Base-by-base conservation (phyloP, 2,797 vertebrate species). In the Margarornis squamiger region DNA sequence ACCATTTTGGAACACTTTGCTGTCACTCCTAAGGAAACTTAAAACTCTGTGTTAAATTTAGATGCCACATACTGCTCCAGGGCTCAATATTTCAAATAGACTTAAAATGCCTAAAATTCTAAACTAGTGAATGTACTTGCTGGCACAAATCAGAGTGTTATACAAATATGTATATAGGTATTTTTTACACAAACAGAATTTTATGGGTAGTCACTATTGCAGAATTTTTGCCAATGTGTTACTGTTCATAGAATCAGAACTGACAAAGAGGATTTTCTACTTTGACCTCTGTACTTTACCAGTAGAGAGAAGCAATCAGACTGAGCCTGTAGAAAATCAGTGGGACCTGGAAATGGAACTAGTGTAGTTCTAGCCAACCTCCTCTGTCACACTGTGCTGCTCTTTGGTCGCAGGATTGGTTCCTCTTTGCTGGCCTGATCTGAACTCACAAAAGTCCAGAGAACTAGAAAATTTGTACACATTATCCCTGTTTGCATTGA, bases 91-190 rank as follows among this genome's bases (percentile, higher is more conserved):
- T 32, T 84, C 38, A 62, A 76, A 30, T 0, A 4, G 65, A 74
- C 16, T 57, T 51, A 38, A 88, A 75, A 74, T 57, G 7, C 22
- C 62, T 66, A 46, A 75, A 79, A 77, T 81, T 59, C 26, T 45
- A 48, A 76, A 58, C 21, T 58, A 24, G 4, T 23, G 67, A 45
- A 24, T 15, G 26, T 45, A 36, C n/a, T 26, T 70, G 24, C 30
- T 86, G 58, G 11, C 27, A 71, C 41, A 80, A 54, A 34, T 6
- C 13, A 18, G 43, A 48, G 17, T 9, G 10, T 52, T 54, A 23
- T 19, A 15, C 8, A 75, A 83, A 49, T 22, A 15, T 1, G 2
- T 17, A 21, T 19, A 57, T 7, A 19, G 0, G 1, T 32, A 9
- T 20, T 29, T 82, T 24, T 59, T 66, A n/a, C 23, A 41, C 20